phyloP scores from a whole-genome alignment of 2,888 invertebrate genomes.

The Andrena minutula region DNA sequence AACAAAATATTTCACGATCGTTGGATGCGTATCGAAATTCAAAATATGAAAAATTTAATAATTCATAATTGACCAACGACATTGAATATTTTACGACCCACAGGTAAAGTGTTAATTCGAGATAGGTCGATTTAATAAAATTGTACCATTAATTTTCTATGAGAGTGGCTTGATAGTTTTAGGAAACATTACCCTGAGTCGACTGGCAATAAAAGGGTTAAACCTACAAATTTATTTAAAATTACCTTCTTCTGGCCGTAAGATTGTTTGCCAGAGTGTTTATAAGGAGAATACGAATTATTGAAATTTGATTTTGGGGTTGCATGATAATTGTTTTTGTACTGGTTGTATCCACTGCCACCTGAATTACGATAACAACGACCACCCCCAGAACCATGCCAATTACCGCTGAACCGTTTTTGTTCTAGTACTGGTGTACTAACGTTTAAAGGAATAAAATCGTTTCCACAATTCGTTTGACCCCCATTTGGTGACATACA shows the following conservation, averaged over 20 bases:
- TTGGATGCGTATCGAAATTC: too few species aligned
- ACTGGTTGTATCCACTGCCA: constrained; percentile 54
- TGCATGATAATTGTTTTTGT: constrained; percentile 65
- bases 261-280: constrained; percentile 56
- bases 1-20: too few species aligned
- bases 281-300: constrained; percentile 63
- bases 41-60: too few species aligned
- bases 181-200: too few species aligned
- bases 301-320: constrained; percentile 67
- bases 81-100: too few species aligned
- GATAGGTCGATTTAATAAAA: too few species aligned
- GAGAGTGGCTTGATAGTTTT: too few species aligned
- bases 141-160: too few species aligned
- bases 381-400: constrained; percentile 55
- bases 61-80: too few species aligned
- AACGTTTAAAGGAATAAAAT: constrained; percentile 75
- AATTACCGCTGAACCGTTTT: constrained; percentile 60
- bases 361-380: constrained; percentile 53
- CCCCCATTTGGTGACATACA: constrained; percentile 55
- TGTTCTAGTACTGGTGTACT: constrained; percentile 65
- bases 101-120: too few species aligned
- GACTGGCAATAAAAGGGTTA: too few species aligned
- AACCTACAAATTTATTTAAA: not conserved
- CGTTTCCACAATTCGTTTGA: constrained; percentile 51
- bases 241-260: constrained; percentile 67